Evolutionary conservation across 2,113 vertebrate genomes (phyloP).

Genomic region (Aviceda subcristata): DNA sequence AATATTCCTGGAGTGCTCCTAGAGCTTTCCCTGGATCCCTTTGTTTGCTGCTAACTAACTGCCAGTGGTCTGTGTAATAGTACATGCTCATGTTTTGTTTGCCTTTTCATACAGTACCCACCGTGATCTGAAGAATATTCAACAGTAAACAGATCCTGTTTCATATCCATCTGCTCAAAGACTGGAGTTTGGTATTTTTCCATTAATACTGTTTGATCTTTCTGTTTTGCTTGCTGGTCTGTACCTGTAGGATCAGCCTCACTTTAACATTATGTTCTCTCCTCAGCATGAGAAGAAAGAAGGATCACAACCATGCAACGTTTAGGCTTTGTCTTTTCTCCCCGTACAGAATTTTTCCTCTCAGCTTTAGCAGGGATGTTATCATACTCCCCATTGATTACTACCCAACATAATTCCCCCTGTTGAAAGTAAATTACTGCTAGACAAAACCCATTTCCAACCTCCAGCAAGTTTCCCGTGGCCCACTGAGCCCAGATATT

Average conservation of each 20-base stretch:
- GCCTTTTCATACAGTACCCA: not conserved
- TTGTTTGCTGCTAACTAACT: slow-evolving; percentile 2
- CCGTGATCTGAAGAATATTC: not conserved
- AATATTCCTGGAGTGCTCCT: not conserved
- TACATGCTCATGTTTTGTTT: not conserved
- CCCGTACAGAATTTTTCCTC: not conserved
- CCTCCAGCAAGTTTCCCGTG: not conserved
- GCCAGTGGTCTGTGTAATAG: not conserved
- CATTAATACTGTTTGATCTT: not conserved
- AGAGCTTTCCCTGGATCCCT: not conserved
- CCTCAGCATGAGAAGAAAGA: not conserved
- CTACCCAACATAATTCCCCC: not conserved
- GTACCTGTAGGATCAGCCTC: not conserved
- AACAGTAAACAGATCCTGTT: not conserved
- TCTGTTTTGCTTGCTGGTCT: not conserved
- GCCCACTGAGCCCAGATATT: not conserved
- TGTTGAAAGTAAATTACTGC: not conserved
- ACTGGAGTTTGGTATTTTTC: not conserved
- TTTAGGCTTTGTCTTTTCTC: not conserved
- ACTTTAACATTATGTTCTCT: not conserved
- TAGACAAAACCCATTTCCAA: not conserved
- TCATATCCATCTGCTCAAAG: slow-evolving; percentile 20
- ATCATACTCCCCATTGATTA: not conserved
- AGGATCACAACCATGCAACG: not conserved
- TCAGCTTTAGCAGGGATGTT: not conserved